Evolutionary conservation across 2,113 vertebrate species (phyloP), one percentile per base, ranked within the genome.

Genomic region (Ahaetulla prasina): DNA sequence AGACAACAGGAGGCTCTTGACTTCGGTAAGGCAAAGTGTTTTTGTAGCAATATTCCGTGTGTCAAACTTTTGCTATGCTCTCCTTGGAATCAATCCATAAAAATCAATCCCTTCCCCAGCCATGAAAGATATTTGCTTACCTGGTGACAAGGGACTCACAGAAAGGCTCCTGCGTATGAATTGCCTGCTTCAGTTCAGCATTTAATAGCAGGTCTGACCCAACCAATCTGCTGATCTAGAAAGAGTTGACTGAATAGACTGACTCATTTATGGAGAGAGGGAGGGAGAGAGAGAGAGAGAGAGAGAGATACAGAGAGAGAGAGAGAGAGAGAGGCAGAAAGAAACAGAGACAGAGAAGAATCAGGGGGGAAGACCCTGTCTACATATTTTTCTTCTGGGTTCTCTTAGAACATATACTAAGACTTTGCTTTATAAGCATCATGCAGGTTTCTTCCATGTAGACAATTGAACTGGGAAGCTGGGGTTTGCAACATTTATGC

Each of bases 61-160:
- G 60, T 16, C 57, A 49, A 80, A 18, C 4, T 9, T 54, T 52
- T 89, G 30, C 55, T 86, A 68, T 53, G 57, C 43, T 39, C 91
- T 91, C 35, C 16, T 84, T 94, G 89, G 93, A 94, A 93, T 92
- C 87, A 90, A 93, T 16, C 87, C 68, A 89, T 8, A 5, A 14
- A 54, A 57, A 68, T 2, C 86, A 27, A 27, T 49, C 8, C 49
- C 49, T 87, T 87, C 88, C 30, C 57, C 39, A 92, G 47, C 74
- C 90, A 85, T 91, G 54, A 92, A 74, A 86, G n/a, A 12, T 22
- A 22, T 49, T 60, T 85, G 54, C 87, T 91, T 86, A 91, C 68
- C 53, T 93, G 87, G 25, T 68, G 45, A 87, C 23, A 89, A 85
- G 39, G 11, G 53, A 90, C 60, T 84, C 45, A 84, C 30, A 90